Evolutionary conservation across 2,797 vertebrate genomes (phyloP).

Genomic region (Xenopus petersii): DNA sequence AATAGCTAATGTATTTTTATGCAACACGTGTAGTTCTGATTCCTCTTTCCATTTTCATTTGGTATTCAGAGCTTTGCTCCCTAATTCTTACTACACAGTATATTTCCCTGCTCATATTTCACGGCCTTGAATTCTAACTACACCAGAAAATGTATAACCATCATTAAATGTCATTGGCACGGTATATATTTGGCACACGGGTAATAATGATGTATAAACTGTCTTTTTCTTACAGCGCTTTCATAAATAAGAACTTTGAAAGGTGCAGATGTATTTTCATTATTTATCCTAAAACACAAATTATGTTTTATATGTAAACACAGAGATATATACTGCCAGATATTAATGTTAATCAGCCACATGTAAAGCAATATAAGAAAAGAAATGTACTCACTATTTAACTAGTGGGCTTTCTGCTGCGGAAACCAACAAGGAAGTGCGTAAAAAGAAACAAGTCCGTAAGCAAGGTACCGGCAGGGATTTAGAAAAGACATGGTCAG

Average conservation of each 20-base stretch:
- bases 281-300: background rate
- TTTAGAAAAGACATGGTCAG: no score
- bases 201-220: conserved; percentile 32
- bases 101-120: conserved; percentile 37
- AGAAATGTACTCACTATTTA: no score
- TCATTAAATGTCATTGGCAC: conserved; percentile 39
- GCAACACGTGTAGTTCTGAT: background rate
- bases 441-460: no score
- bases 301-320: background rate
- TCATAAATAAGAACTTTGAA: conserved; percentile 25
- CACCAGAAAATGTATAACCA: conserved; percentile 28
- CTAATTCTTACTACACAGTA: conserved; percentile 24
- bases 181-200: conserved; percentile 27
- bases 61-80: conserved; percentile 17
- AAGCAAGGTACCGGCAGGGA: no score
- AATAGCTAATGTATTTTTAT: background rate
- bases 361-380: background rate
- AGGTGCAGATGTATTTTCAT: conserved; percentile 6
- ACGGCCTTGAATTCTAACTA: conserved; percentile 34
- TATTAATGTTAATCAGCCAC: background rate
- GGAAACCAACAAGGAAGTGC: no score
- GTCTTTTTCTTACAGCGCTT: conserved; percentile 15
- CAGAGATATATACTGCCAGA: no score
- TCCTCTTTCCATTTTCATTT: conserved; percentile 19
- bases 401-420: no score